Conservation (phyloP, 2,113 vertebrate genomes). For the cattle (Bos taurus) region DNA sequence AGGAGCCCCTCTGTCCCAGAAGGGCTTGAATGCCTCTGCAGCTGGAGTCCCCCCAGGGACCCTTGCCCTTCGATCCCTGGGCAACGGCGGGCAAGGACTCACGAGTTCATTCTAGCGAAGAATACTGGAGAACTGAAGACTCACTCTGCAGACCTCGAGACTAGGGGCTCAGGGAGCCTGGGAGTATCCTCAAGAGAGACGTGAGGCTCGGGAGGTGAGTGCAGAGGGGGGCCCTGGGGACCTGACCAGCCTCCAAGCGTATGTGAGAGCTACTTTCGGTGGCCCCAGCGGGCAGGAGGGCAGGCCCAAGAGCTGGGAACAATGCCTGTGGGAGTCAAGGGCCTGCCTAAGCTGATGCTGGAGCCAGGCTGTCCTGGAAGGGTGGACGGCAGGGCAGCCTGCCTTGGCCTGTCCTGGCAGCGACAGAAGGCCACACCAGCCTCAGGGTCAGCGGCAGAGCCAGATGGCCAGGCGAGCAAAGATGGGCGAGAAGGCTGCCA, state of each 20-base stretch:
- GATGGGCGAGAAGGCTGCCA: not conserved
- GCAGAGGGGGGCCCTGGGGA: no score
- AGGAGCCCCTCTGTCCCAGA: not conserved
- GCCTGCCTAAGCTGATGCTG: not conserved
- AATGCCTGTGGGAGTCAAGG: not conserved
- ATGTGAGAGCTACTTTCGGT: not conserved
- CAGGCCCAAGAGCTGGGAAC: not conserved
- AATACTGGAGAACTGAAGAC: not conserved
- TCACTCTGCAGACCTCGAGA: not conserved
- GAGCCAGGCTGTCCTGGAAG: not conserved
- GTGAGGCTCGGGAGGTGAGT: not conserved
- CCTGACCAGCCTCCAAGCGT: not conserved
- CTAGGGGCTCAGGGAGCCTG: not conserved
- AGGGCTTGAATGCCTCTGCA: not conserved
- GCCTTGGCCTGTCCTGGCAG: not conserved
- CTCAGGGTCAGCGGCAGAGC: not conserved
- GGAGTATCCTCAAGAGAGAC: not conserved
- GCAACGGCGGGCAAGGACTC: not conserved
- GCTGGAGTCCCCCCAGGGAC: not conserved
- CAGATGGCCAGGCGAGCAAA: not conserved
- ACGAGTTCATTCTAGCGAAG: not conserved
- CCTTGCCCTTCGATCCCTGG: not conserved
- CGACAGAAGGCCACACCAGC: not conserved
- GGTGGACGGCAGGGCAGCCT: not conserved
- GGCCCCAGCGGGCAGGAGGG: not conserved